Conservation (phyloP, 2,113 vertebrate genomes). For the Sander vitreus region DNA sequence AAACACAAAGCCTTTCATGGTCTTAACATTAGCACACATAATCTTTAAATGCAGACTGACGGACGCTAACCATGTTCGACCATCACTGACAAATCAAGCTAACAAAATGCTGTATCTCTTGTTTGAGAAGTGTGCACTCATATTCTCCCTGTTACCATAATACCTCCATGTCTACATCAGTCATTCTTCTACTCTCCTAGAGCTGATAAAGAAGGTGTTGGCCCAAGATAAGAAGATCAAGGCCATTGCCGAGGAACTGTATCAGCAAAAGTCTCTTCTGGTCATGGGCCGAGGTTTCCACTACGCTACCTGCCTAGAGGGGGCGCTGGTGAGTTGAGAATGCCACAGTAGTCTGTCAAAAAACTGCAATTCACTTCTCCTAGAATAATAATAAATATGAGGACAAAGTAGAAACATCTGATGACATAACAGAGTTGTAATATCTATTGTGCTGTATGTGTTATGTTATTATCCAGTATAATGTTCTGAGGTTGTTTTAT, state of each 20-base stretch:
- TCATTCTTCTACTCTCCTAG: slow-evolving; percentile 61
- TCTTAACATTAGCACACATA: background rate
- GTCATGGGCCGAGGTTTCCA: slow-evolving; percentile 98
- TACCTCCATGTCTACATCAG: background rate
- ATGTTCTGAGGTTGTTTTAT: background rate
- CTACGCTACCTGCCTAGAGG: slow-evolving; percentile 97
- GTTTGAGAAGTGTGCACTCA: background rate
- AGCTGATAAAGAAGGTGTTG: slow-evolving; percentile 92
- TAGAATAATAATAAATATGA: background rate
- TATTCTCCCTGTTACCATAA: background rate
- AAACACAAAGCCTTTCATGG: background rate
- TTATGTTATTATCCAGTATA: background rate
- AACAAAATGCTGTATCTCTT: background rate
- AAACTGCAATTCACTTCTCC: background rate
- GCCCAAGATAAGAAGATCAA: slow-evolving; percentile 92
- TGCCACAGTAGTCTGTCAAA: background rate
- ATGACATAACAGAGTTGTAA: background rate
- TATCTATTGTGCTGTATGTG: background rate
- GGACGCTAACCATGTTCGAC: background rate
- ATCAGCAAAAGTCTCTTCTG: slow-evolving; percentile 91
- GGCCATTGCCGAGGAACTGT: slow-evolving; percentile 90
- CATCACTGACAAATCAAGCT: background rate
- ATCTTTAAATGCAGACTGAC: background rate
- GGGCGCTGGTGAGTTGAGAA: slow-evolving; percentile 91
- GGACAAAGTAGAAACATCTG: background rate